Evolutionary conservation across 2,797 vertebrate species (phyloP).

Genomic region (Hyperoplus lanceolatus): DNA sequence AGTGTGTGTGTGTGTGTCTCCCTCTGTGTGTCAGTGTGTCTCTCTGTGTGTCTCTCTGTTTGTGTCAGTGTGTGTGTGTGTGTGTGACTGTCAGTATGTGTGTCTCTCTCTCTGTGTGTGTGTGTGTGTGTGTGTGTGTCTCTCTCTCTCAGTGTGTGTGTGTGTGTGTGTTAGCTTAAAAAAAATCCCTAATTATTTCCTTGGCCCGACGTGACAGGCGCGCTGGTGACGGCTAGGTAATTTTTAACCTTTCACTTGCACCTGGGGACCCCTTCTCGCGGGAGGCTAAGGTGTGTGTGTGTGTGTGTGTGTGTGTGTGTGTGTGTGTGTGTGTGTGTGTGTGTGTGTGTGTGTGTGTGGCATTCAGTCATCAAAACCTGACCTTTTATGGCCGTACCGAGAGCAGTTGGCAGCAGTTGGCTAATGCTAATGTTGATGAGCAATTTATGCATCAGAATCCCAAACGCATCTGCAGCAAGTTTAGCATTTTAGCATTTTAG

Average conservation of each 20-base stretch:
- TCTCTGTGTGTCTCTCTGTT: no score
- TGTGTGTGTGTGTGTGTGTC: no score
- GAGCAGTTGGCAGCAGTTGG: conserved; percentile 97
- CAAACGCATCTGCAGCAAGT: conserved; percentile 91
- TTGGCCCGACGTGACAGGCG: conserved; percentile 91
- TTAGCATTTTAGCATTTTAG: conserved; percentile 56
- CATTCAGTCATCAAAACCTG: conserved; percentile 99
- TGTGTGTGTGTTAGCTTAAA: no score
- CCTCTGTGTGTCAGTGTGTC: no score
- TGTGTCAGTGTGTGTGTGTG: no score
- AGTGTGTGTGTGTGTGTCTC: no score
- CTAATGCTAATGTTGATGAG: conserved; percentile 96
- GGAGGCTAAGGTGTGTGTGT: conserved; percentile 99
- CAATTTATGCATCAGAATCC: conserved; percentile 93
- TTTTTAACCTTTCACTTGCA: conserved; percentile 99
- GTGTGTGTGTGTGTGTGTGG: conserved; percentile 99
- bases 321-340: no score
- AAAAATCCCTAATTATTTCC: conserved; percentile 99
- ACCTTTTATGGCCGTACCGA: conserved; percentile 99
- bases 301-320: conserved; percentile 40
- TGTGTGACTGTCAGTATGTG: no score
- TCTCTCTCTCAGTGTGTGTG: no score
- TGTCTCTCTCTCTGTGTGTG: no score
- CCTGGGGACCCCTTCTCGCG: conserved; percentile 98
- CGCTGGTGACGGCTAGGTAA: conserved; percentile 94